Percentiles rank a stretch among this genome's conserved stretches.
Conservation (phyloP, 2,888 invertebrate species). For the Autographa pulchrina region DNA sequence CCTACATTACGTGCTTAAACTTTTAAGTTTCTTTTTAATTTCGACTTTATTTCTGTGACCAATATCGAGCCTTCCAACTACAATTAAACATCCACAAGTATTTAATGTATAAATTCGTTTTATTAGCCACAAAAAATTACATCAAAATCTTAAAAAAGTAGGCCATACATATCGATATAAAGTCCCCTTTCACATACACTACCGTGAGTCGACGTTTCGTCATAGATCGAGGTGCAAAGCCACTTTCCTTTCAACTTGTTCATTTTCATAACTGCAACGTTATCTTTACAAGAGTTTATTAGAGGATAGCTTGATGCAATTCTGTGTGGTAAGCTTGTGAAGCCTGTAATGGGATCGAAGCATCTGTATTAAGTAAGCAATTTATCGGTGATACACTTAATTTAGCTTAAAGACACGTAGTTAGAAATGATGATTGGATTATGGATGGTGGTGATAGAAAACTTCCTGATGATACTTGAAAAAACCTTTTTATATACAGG, state of each 20-base stretch:
- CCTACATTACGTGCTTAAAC: background rate
- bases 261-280: slow-evolving; percentile 65
- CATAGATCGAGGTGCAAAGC: slow-evolving; percentile 45
- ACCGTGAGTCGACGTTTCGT: slow-evolving; percentile 53
- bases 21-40: slow-evolving; percentile 12
- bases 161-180: slow-evolving; percentile 50
- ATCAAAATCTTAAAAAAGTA: slow-evolving; percentile 22
- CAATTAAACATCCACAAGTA: background rate
- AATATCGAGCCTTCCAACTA: background rate
- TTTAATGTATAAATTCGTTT: background rate
- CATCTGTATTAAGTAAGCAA: slow-evolving; percentile 38
- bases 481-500: too few relatives aligned
- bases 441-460: slow-evolving; percentile 12
- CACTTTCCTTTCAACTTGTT: slow-evolving; percentile 65
- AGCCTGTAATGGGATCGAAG: slow-evolving; percentile 27
- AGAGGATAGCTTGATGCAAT: slow-evolving; percentile 47
- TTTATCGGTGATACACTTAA: slow-evolving; percentile 30
- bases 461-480: slow-evolving; percentile 1
- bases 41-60: background rate
- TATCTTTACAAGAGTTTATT: slow-evolving; percentile 50
- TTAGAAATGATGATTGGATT: too few relatives aligned
- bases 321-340: slow-evolving; percentile 45
- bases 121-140: background rate
- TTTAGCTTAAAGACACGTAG: background rate
- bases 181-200: slow-evolving; percentile 66